Evolutionary conservation across 1,140 invertebrate species (phyloP), one percentile per base, ranked within the genome.

Genomic region (Pentalonia nigronervosa): DNA sequence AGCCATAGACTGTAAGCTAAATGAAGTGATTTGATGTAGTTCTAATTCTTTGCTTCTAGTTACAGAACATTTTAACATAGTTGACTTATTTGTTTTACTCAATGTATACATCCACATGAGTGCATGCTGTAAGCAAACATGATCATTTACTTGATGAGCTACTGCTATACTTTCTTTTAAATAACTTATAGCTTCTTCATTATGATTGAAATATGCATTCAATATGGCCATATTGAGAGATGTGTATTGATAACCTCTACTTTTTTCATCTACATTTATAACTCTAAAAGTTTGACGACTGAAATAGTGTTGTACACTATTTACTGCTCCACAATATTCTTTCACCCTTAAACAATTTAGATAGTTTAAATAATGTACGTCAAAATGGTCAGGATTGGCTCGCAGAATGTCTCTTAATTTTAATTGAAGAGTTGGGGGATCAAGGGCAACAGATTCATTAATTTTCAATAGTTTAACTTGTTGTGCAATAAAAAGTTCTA

Each of bases 301-400:
- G 95, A 98, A 98, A 94, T 97, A 98, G 94, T 98, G 97, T 95
- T 98, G 97, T 1, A 99, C 95, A 94, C 97, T 97, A 94, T 98
- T 97, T 93, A 98, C 95, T 0, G 98, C 97, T 6, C 97, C 98
- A 94, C 97, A 97, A 95, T 98, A 98, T 95, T 99, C 98, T 94
- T 97, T 97, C 8, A 98, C 96, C 50, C 98, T 95, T 81, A 99
- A 95, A 94, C 97, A 98, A 95, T 99, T 99, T 94, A 99, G 95
- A 95, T 98, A 99, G 94, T 97, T 98, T 50, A 99, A 95, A 95
- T 98, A 99, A 96, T 99, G 98, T 94, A 98, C 97, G 95, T 98
- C 98, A 23, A 97, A 97, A 95, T 97, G 97, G 90, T 98, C 97
- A 34, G 98, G 98, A 95, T 98, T 97, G 94, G 97, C 97, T 94